phyloP scores from a whole-genome alignment of 2,888 invertebrate species.

The Autographa gamma region DNA sequence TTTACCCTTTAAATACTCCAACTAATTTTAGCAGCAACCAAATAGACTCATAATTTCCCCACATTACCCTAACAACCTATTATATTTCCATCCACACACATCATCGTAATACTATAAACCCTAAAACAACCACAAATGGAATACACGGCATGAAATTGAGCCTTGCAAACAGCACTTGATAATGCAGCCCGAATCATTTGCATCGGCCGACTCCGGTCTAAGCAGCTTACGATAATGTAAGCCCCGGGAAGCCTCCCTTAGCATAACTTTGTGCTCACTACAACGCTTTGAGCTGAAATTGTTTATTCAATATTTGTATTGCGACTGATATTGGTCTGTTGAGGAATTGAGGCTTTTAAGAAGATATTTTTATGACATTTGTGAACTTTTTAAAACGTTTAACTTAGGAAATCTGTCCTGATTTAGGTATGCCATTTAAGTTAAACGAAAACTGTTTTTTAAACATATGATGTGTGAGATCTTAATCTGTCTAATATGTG shows the following conservation, averaged over 20 bases:
- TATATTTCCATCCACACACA: neutral
- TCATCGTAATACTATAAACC: neutral
- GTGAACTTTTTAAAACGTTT: no score
- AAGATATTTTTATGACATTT: no score
- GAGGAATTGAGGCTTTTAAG: neutral
- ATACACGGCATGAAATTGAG: constrained; percentile 41
- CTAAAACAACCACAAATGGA: constrained; percentile 27
- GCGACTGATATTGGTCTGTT: neutral
- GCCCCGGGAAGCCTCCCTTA: constrained; percentile 65
- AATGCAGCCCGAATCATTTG: constrained; percentile 60
- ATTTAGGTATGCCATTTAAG: no score
- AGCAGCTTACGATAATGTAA: constrained; percentile 72
- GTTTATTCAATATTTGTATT: constrained; percentile 53
- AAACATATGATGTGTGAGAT: no score
- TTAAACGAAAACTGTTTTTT: no score
- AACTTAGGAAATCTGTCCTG: no score
- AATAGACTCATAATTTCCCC: neutral
- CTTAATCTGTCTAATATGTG: no score
- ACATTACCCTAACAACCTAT: neutral
- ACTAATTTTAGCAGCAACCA: neutral
- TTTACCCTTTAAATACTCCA: no score
- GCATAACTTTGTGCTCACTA: constrained; percentile 67
- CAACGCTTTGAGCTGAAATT: constrained; percentile 46
- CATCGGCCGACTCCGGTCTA: constrained; percentile 61
- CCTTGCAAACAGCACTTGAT: constrained; percentile 54